These are phyloP conservation scores for Artibeus lituratus DNA, from an alignment of 2,797 vertebrate species.

Conservation along the genomic window DNA sequence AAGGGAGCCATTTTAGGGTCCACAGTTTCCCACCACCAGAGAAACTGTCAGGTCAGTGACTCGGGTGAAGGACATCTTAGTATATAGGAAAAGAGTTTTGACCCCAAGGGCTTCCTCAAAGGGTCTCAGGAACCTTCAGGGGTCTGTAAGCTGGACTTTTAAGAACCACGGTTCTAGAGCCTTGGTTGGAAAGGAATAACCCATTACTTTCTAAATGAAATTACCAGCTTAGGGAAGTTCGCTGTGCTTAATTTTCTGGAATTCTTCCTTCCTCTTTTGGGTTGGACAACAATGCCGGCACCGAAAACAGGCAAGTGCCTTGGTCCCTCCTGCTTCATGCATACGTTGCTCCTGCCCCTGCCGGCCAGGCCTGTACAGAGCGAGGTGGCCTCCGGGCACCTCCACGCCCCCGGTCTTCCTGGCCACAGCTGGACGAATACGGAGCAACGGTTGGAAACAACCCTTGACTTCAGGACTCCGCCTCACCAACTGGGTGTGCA, in stretches of 20 bases:
- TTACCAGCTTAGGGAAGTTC: neutral
- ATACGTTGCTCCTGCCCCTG: too few species aligned
- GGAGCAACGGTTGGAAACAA: neutral
- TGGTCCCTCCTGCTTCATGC: neutral
- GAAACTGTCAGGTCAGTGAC: neutral
- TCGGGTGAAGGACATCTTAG: neutral
- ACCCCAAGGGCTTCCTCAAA: neutral
- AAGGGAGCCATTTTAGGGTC: neutral
- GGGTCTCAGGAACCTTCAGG: neutral
- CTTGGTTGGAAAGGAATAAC: neutral
- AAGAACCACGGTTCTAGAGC: neutral
- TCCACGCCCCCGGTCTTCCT: accelerated
- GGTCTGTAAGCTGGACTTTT: neutral
- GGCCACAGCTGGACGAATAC: neutral
- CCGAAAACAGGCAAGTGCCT: neutral
- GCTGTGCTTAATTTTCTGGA: neutral
- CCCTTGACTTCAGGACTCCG: neutral
- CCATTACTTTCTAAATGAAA: neutral
- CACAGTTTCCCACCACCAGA: neutral
- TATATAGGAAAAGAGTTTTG: neutral
- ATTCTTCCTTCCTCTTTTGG: neutral
- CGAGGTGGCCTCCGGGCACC: neutral
- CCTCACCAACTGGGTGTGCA: too few species aligned
- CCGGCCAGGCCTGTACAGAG: accelerated
- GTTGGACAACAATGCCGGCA: too few species aligned